Evolutionary conservation across 2,113 vertebrate genomes (phyloP).

Genomic region (Chlorodrepanis virens): DNA sequence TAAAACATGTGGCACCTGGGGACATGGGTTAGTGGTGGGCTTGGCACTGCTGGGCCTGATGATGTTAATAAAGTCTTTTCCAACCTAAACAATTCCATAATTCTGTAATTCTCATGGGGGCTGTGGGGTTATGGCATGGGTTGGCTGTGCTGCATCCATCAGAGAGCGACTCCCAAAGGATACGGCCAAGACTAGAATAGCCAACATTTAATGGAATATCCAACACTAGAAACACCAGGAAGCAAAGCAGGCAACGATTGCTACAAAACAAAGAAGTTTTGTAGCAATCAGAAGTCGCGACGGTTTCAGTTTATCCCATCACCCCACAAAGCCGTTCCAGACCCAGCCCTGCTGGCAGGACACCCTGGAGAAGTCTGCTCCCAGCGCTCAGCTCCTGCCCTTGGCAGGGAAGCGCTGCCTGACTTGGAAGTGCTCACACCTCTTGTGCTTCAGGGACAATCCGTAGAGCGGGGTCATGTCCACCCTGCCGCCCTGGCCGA

Average conservation of each 20-base stretch:
- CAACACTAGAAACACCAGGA: not conserved
- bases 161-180: fast-evolving
- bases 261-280: not conserved
- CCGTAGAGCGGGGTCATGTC: constrained; percentile 86
- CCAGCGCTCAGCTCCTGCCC: not conserved
- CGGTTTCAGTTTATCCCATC: not conserved
- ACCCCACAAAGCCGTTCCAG: fast-evolving
- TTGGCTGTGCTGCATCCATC: not conserved
- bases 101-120: not conserved
- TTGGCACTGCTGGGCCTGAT: not conserved
- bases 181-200: fast-evolving
- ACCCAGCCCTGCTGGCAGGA: not conserved
- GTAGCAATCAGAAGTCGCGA: not conserved
- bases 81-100: not conserved
- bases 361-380: not conserved
- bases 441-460: constrained; percentile 81
- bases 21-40: too few species aligned
- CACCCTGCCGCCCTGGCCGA: constrained; percentile 45
- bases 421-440: constrained; percentile 75
- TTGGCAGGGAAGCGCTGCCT: constrained; percentile 42
- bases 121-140: too few species aligned
- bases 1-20: fast-evolving
- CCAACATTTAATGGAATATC: not conserved
- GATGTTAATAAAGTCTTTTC: not conserved
- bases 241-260: not conserved